Evolutionary conservation across 2,797 vertebrate genomes (phyloP).

Genomic region (Gastrophryne carolinensis): DNA sequence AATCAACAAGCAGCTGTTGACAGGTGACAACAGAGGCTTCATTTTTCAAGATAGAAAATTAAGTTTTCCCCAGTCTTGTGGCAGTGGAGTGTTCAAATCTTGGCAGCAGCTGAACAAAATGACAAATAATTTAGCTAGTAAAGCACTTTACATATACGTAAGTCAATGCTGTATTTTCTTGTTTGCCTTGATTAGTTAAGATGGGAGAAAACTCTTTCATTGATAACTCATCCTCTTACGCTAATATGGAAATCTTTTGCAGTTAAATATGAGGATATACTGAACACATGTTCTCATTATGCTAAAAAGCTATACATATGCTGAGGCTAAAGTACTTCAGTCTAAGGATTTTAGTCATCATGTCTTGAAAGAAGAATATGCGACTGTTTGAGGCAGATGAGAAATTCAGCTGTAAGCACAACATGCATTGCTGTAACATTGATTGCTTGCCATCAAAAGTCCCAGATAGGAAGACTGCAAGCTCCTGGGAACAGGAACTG

Average conservation of each 20-base stretch:
- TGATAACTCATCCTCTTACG: too few relatives aligned
- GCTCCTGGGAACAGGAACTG: constrained; percentile 24
- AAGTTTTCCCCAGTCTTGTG: too few relatives aligned
- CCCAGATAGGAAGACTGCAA: constrained; percentile 18
- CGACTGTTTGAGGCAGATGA: background rate
- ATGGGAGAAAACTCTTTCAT: too few relatives aligned
- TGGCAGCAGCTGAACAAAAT: too few relatives aligned
- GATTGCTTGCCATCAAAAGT: background rate
- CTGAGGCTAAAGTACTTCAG: background rate
- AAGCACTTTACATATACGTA: too few relatives aligned
- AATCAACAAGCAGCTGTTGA: too few relatives aligned
- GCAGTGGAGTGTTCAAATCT: too few relatives aligned
- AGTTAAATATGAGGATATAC: background rate
- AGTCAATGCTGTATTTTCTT: too few relatives aligned
- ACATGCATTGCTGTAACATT: background rate
- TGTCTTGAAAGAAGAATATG: background rate
- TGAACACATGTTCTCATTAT: background rate
- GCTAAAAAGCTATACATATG: background rate
- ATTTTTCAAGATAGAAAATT: too few relatives aligned
- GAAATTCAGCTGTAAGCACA: background rate
- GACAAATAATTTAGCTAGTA: too few relatives aligned
- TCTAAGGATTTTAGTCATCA: background rate
- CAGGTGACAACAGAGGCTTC: too few relatives aligned
- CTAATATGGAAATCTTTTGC: background rate
- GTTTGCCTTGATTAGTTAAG: too few relatives aligned